phyloP scores from a whole-genome alignment of 2,113 vertebrate genomes.

The Bufo bufo region DNA sequence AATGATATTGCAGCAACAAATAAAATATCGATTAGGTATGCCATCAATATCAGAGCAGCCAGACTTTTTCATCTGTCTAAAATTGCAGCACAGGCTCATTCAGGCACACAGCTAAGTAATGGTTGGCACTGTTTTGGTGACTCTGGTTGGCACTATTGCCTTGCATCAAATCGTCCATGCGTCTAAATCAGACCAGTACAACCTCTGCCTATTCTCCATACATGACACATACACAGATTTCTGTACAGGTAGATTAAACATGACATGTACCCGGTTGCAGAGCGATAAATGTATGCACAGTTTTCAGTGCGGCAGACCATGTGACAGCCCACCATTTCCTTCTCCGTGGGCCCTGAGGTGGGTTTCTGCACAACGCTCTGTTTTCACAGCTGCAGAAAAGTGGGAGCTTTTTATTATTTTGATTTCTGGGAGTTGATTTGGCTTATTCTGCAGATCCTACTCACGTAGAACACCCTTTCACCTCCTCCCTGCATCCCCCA shows the following conservation, averaged over 20 bases:
- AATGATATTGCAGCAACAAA: too few relatives aligned
- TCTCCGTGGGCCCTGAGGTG: conserved; percentile 35
- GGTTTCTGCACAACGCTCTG: conserved; percentile 24
- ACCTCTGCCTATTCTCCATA: neutral
- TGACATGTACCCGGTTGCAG: neutral
- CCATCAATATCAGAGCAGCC: neutral
- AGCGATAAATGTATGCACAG: neutral
- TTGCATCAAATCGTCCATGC: neutral
- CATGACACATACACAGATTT: neutral
- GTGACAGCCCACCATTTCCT: conserved; percentile 15
- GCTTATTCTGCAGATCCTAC: conserved; percentile 50
- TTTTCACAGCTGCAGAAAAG: conserved; percentile 58
- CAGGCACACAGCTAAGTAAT: neutral
- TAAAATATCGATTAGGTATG: neutral
- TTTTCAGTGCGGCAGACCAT: neutral
- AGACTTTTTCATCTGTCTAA: too few relatives aligned
- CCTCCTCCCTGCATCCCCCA: conserved; percentile 8
- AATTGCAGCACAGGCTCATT: neutral
- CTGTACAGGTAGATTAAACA: neutral
- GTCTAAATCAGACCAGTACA: neutral
- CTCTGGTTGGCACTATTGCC: too few relatives aligned
- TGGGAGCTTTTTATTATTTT: conserved; percentile 52
- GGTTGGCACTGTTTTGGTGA: neutral
- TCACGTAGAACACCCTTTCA: conserved; percentile 6
- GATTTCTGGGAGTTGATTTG: conserved; percentile 54